Conservation (phyloP, 2,797 vertebrate genomes). For the Garrulus glandarius region DNA sequence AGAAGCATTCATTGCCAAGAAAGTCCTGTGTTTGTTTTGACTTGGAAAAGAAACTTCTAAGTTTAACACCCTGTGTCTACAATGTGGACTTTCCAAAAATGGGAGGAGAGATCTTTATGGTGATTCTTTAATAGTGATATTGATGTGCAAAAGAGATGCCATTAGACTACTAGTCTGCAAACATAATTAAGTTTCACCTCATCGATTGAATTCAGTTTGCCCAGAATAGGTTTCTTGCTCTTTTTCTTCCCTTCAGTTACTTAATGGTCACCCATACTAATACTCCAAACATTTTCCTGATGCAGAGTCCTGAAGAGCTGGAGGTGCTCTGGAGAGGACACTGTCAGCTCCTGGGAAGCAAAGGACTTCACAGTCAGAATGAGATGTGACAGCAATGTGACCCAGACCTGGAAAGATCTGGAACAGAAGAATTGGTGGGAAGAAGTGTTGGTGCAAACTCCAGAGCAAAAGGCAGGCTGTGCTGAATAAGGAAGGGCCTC, state of each 20-base stretch:
- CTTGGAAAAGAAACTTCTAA: not conserved
- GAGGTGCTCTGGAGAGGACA: not conserved
- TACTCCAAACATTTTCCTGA: not conserved
- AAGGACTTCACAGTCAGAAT: not conserved
- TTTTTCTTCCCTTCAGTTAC: not conserved
- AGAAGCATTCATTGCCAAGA: not conserved
- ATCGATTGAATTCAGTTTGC: not conserved
- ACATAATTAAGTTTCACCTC: not conserved
- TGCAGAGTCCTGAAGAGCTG: not conserved
- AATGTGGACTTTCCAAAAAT: not conserved
- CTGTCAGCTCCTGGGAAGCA: not conserved
- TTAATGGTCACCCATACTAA: not conserved
- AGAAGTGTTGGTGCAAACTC: not conserved
- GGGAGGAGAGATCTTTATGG: not conserved
- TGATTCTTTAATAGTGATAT: not conserved
- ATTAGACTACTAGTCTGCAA: not conserved
- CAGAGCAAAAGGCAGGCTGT: not conserved
- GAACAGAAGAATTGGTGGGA: not conserved
- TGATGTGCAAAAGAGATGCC: not conserved
- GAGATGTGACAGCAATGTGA: accelerated
- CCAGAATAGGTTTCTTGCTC: not conserved
- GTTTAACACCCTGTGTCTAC: not conserved
- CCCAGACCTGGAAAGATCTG: not conserved
- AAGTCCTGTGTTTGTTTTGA: not conserved
- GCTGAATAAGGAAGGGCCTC: not conserved